Evolutionary conservation across 2,797 vertebrate species (phyloP).

Genomic region (Tadarida brasiliensis): DNA sequence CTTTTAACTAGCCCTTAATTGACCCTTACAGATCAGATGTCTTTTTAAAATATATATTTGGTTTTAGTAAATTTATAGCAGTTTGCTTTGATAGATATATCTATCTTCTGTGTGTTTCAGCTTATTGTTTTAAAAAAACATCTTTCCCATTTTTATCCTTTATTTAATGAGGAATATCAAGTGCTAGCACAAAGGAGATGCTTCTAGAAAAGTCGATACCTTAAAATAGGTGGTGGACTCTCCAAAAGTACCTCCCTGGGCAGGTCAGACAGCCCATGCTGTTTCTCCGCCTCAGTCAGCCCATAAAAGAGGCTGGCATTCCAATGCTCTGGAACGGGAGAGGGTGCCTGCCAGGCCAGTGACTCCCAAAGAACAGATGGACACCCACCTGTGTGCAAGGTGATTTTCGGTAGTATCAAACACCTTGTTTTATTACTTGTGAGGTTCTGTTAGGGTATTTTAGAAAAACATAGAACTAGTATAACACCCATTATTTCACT

Average conservation of each 20-base stretch:
- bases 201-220: background rate
- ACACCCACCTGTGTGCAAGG: background rate
- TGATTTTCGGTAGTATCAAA: background rate
- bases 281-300: background rate
- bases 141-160: background rate
- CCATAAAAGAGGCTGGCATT: background rate
- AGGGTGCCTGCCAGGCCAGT: background rate
- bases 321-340: fast-evolving
- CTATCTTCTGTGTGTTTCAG: background rate
- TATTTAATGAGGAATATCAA: background rate
- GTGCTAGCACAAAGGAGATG: background rate
- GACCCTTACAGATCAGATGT: background rate
- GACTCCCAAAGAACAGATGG: background rate
- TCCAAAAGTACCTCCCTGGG: background rate
- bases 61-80: constrained; percentile 20
- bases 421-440: background rate
- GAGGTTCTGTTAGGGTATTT: background rate
- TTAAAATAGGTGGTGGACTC: background rate
- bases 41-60: background rate
- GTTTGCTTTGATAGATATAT: constrained; percentile 6
- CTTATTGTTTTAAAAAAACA: constrained; percentile 14
- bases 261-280: background rate
- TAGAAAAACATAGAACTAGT: background rate
- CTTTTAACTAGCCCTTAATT: background rate
- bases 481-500: background rate